A percentile compares a stretch with the other conserved stretches of the same genome.
phyloP scores from a whole-genome alignment of 2,113 vertebrate genomes.

The Mionectes macconnelli region DNA sequence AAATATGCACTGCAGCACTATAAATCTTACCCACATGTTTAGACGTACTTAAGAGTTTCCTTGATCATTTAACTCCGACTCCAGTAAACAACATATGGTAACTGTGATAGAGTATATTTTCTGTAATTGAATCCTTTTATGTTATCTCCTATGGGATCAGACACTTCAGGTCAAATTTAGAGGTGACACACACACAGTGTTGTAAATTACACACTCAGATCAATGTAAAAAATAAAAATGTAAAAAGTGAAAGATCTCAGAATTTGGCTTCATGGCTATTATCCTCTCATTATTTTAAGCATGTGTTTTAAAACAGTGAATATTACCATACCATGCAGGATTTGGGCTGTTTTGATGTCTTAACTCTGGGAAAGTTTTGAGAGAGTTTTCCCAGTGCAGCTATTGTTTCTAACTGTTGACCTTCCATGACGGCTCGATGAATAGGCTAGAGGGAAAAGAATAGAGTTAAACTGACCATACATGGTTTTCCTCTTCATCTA shows the following conservation, averaged over 20 bases:
- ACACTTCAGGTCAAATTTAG: background rate
- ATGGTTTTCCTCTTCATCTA: background rate
- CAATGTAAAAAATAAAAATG: background rate
- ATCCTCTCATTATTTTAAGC: background rate
- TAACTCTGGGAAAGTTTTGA: background rate
- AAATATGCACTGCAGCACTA: background rate
- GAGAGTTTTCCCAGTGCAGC: background rate
- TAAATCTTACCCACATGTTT: background rate
- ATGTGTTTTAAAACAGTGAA: background rate
- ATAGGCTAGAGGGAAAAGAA: background rate
- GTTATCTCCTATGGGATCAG: background rate
- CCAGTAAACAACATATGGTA: slow-evolving; percentile 54
- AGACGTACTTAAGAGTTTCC: background rate
- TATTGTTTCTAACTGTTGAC: background rate
- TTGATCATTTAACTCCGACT: slow-evolving; percentile 27
- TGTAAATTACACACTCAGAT: background rate
- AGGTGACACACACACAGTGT: background rate
- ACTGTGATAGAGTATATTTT: slow-evolving; percentile 7
- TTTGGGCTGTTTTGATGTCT: background rate
- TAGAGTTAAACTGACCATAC: rapidly evolving
- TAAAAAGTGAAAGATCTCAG: background rate
- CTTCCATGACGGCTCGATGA: background rate
- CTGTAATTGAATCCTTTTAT: slow-evolving; percentile 3
- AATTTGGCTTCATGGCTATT: background rate
- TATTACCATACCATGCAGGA: background rate